These are phyloP conservation scores for Mizuhopecten yessoensis DNA, from an alignment of 1,140 invertebrate genomes.

Conservation along the genomic window DNA sequence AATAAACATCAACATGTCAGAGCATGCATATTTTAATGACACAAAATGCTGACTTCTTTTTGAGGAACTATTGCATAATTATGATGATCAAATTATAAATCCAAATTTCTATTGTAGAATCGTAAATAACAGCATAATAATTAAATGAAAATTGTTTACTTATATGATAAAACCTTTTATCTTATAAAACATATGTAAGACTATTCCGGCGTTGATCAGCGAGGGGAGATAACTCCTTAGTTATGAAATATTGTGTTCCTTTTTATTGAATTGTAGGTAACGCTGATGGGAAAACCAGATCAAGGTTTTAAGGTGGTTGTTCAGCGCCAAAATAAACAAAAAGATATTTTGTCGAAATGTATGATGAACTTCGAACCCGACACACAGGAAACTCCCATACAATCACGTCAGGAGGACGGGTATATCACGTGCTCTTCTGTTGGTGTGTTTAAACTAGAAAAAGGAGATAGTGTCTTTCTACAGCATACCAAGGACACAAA, in stretches of 20 bases:
- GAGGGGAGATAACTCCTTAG: background rate
- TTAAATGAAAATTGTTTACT: too few relatives aligned
- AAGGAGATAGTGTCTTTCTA: background rate
- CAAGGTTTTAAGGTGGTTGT: background rate
- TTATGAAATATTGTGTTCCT: background rate
- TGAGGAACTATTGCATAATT: too few relatives aligned
- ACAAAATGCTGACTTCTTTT: background rate
- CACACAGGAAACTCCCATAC: background rate
- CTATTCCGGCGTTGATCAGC: too few relatives aligned
- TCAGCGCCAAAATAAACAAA: background rate
- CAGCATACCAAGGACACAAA: background rate
- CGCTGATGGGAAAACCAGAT: background rate
- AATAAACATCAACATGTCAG: too few relatives aligned
- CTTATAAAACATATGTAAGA: too few relatives aligned
- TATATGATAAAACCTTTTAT: too few relatives aligned
- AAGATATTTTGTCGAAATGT: background rate
- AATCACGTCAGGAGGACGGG: background rate
- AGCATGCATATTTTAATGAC: background rate
- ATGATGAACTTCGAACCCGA: background rate
- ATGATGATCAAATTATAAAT: too few relatives aligned
- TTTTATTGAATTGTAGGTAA: background rate
- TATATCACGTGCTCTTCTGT: background rate
- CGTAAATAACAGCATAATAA: too few relatives aligned
- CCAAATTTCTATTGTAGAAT: too few relatives aligned
- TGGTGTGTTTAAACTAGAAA: background rate